Conservation (phyloP, 2,113 vertebrate genomes). For the Takifugu bimaculatus region DNA sequence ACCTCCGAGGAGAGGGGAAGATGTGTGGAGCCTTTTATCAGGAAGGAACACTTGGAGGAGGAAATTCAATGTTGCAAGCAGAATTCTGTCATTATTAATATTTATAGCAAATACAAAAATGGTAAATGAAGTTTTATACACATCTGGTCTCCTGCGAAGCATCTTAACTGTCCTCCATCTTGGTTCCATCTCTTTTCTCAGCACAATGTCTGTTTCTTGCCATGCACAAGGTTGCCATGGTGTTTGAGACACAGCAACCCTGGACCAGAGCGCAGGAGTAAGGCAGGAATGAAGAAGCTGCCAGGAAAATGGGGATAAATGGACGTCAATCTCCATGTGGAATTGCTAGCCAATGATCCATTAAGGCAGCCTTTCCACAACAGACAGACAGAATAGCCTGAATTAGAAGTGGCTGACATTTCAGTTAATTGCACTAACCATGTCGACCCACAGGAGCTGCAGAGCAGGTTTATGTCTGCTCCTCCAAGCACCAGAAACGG, state of each 20-base stretch:
- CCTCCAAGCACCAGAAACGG: slow-evolving; percentile 17
- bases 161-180: slow-evolving; percentile 32
- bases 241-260: neutral
- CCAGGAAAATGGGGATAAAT: slow-evolving; percentile 74
- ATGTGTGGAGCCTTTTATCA: no score
- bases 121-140: slow-evolving; percentile 3
- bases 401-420: slow-evolving; percentile 78
- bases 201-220: no score
- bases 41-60: no score
- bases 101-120: neutral
- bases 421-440: slow-evolving; percentile 73
- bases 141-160: slow-evolving; percentile 55
- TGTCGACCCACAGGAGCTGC: slow-evolving; percentile 58
- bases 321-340: slow-evolving; percentile 76
- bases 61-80: neutral
- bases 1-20: slow-evolving; percentile 9
- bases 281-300: slow-evolving; percentile 48
- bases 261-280: slow-evolving; percentile 14
- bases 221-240: neutral
- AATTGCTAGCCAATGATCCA: slow-evolving; percentile 77
- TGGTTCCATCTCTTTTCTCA: slow-evolving; percentile 47
- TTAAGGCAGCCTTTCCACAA: slow-evolving; percentile 70
- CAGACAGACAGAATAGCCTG: slow-evolving; percentile 71
- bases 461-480: slow-evolving; percentile 63
- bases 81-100: slow-evolving; percentile 3